A percentile compares a stretch with the other conserved stretches of the same genome.
Evolutionary conservation across 1,140 invertebrate genomes (phyloP).

Genomic region (Oryzaephilus surinamensis): DNA sequence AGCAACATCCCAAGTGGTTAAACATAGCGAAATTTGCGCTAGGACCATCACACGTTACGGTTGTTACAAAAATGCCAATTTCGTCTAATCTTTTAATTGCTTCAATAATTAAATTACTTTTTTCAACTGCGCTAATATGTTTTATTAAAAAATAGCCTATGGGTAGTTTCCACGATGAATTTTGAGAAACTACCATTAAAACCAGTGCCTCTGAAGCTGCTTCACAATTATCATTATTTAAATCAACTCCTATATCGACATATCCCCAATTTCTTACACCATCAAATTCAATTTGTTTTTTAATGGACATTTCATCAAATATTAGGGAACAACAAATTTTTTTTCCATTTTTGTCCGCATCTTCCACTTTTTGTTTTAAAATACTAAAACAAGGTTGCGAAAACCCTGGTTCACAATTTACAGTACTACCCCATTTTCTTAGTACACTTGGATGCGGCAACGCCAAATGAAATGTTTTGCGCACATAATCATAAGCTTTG

Average conservation of each 20-base stretch:
- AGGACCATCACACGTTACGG: too few relatives aligned
- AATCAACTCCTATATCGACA: conserved; percentile 7
- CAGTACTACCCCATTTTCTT: conserved; percentile 9
- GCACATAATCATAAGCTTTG: too few relatives aligned
- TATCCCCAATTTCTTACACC: conserved; percentile 9
- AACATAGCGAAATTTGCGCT: too few relatives aligned
- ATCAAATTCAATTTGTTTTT: conserved; percentile 6
- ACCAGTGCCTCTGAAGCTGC: conserved; percentile 10
- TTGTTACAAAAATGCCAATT: too few relatives aligned
- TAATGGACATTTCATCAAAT: conserved; percentile 11
- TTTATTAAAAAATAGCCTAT: too few relatives aligned
- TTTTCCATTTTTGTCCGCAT: neutral
- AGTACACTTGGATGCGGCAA: conserved; percentile 10
- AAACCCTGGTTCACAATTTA: conserved; percentile 11
- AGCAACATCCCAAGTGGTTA: too few relatives aligned
- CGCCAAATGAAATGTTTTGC: conserved; percentile 7
- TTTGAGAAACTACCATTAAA: conserved; percentile 5
- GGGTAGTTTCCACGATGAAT: conserved; percentile 10
- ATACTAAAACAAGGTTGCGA: too few relatives aligned
- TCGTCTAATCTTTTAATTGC: too few relatives aligned
- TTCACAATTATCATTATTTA: neutral
- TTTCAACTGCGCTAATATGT: too few relatives aligned
- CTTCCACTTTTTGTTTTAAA: too few relatives aligned
- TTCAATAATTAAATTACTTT: too few relatives aligned
- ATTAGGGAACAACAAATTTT: conserved; percentile 4